Percentiles rank a stretch among this genome's conserved stretches.
phyloP scores from a whole-genome alignment of 2,888 invertebrate species.

The Hedychridium roseum region DNA sequence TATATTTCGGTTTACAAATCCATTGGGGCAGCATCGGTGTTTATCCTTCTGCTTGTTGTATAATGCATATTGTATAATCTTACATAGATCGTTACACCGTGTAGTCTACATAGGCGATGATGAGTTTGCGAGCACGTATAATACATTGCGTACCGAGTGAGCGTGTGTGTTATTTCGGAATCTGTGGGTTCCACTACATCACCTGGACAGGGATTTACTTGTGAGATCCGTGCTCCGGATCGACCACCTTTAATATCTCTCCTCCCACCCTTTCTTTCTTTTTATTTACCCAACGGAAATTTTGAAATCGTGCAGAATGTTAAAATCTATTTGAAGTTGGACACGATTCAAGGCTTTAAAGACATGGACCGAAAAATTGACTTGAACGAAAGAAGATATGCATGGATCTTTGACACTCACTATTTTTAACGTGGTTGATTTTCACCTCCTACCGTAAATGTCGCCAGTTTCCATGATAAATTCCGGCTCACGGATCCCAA shows the following conservation, averaged over 20 bases:
- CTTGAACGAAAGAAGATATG: too few species aligned
- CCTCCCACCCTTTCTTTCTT: constrained; percentile 5
- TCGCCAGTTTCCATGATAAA: too few species aligned
- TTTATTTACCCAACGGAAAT: too few species aligned
- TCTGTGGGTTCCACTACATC: too few species aligned
- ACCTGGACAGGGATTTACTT: background rate
- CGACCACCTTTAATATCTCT: background rate
- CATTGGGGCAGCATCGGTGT: constrained; percentile 30
- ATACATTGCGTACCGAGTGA: constrained; percentile 23
- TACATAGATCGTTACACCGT: constrained; percentile 22
- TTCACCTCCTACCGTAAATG: background rate
- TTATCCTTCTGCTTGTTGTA: constrained; percentile 5
- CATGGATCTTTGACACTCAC: background rate
- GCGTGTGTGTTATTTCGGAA: constrained; percentile 8
- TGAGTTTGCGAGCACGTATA: constrained; percentile 30
- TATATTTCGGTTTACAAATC: constrained; percentile 42
- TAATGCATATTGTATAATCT: constrained; percentile 12
- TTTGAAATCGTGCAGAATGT: too few species aligned
- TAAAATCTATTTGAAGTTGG: too few species aligned
- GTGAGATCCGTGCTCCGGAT: background rate
- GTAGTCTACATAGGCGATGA: constrained; percentile 28
- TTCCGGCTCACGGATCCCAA: too few species aligned
- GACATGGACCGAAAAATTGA: too few species aligned
- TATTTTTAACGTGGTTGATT: background rate
- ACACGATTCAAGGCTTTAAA: too few species aligned